A percentile compares a stretch with the other conserved stretches of the same genome.
Conservation (phyloP, 2,797 vertebrate species). For the Premnoplex brunnescens region DNA sequence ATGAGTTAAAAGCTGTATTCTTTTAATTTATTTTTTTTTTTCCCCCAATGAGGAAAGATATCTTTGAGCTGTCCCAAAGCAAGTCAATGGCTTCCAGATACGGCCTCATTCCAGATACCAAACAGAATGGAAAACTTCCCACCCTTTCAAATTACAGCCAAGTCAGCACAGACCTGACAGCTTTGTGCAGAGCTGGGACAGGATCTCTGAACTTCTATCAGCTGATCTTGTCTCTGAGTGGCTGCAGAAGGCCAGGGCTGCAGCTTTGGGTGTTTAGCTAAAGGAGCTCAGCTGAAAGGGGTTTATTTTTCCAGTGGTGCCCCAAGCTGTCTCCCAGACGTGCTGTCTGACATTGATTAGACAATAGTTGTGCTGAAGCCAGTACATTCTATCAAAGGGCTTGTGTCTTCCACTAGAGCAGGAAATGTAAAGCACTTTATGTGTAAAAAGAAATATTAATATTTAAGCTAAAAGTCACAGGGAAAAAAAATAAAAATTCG, state of each 20-base stretch:
- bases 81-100: not conserved
- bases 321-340: not conserved
- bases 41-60: not conserved
- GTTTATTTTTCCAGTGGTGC: not conserved
- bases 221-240: not conserved
- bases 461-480: not conserved
- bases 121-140: not conserved
- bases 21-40: not conserved
- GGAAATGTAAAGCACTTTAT: not conserved
- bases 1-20: not conserved
- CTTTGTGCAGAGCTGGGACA: not conserved
- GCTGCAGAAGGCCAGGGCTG: not conserved
- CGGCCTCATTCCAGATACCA: not conserved
- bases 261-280: not conserved
- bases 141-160: not conserved
- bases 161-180: not conserved
- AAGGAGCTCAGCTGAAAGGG: not conserved
- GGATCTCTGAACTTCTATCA: not conserved
- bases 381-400: not conserved
- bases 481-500: not conserved
- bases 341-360: constrained; percentile 25
- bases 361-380: constrained; percentile 9
- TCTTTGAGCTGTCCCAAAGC: not conserved
- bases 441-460: not conserved
- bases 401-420: not conserved